phyloP scores from a whole-genome alignment of 2,113 vertebrate genomes.

The Zosterops lateralis region DNA sequence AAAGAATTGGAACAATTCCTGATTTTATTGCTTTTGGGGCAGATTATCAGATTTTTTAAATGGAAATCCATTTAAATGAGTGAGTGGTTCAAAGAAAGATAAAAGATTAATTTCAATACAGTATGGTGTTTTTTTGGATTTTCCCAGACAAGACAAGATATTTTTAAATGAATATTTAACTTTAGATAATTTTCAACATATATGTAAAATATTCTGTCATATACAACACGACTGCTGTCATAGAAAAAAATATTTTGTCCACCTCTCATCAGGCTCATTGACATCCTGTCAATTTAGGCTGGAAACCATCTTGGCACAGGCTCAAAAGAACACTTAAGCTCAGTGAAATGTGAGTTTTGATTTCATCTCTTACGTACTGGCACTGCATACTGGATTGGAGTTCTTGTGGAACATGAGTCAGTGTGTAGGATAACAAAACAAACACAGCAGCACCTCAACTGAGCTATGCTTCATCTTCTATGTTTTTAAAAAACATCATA shows the following conservation, averaged over 20 bases:
- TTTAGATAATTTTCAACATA: not conserved
- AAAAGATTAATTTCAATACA: not conserved
- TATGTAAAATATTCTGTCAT: not conserved
- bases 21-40: not conserved
- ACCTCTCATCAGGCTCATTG: not conserved
- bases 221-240: not conserved
- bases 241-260: not conserved
- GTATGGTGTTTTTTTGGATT: rapidly evolving
- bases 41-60: not conserved
- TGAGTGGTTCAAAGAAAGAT: not conserved
- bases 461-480: not conserved
- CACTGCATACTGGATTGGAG: not conserved
- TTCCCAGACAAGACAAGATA: not conserved
- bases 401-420: not conserved
- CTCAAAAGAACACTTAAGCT: not conserved
- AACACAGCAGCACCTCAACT: not conserved
- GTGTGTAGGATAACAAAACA: not conserved
- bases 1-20: not conserved
- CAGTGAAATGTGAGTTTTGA: not conserved
- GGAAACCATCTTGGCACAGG: not conserved
- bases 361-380: not conserved
- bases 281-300: not conserved
- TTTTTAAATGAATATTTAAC: not conserved
- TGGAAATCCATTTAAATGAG: not conserved
- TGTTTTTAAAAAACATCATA: not conserved